Percentiles rank a stretch among this genome's conserved stretches.
These are phyloP conservation scores for Daboia siamensis DNA, from an alignment of 2,113 vertebrate genomes.

Conservation along the genomic window DNA sequence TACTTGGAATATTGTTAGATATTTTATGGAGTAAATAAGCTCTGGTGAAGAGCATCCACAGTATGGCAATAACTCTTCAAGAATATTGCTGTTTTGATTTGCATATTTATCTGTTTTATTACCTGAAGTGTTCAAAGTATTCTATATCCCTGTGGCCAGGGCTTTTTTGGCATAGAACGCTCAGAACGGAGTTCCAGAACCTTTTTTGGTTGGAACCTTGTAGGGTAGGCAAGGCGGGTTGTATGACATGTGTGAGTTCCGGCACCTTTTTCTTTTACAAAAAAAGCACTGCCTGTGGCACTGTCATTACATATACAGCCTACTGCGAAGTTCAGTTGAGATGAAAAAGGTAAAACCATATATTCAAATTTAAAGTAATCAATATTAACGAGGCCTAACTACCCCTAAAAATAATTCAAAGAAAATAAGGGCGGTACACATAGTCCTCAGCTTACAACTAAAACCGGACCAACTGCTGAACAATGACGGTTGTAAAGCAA, in stretches of 20 bases:
- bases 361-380: not conserved
- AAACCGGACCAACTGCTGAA: no score
- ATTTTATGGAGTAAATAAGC: not conserved
- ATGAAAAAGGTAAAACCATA: not conserved
- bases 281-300: not conserved
- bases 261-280: no score
- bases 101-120: not conserved
- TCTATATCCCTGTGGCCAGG: not conserved
- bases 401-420: not conserved
- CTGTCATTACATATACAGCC: not conserved
- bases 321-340: not conserved
- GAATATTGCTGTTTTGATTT: not conserved
- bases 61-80: not conserved
- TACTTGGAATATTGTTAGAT: not conserved
- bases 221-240: no score
- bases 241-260: no score
- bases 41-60: fast-evolving
- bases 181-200: no score
- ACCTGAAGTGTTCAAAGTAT: not conserved
- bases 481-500: no score
- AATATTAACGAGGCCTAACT: not conserved
- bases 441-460: no score
- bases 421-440: not conserved
- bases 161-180: no score
- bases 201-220: no score